A percentile compares a stretch with the other conserved stretches of the same genome.
Evolutionary conservation across 2,888 invertebrate genomes (phyloP).

Genomic region (Resseliella maxima): DNA sequence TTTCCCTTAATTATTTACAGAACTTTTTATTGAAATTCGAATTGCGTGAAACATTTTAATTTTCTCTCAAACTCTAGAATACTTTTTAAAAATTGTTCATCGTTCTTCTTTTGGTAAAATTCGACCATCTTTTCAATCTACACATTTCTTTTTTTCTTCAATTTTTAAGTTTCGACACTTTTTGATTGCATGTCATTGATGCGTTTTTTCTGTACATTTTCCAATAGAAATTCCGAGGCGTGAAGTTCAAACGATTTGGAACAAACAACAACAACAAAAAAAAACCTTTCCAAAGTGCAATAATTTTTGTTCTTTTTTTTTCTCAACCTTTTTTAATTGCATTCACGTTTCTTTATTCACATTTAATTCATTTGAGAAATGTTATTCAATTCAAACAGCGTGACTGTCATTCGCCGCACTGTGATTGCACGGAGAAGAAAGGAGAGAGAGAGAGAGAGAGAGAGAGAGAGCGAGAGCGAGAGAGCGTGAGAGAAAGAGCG

Average conservation of each 20-base stretch:
- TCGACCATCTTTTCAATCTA: no score
- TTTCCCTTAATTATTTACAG: neutral
- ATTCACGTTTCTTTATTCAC: neutral
- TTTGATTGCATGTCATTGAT: constrained; percentile 18
- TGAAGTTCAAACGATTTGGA: neutral
- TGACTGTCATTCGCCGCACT: neutral
- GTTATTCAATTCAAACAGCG: neutral
- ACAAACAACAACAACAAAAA: neutral
- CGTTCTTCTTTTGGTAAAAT: neutral
- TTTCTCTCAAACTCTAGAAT: neutral
- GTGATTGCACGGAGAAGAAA: neutral
- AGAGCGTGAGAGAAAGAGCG: neutral
- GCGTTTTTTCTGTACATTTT: neutral
- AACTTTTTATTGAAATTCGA: neutral
- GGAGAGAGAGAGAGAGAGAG: neutral
- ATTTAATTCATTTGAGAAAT: neutral
- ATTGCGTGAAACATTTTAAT: constrained; percentile 15
- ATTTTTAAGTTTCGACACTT: constrained; percentile 6
- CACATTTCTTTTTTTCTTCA: no score
- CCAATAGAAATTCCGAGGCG: constrained; percentile 1
- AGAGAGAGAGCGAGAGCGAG: no score
- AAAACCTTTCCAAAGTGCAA: neutral
- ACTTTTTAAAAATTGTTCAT: no score
- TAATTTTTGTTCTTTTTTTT: neutral
- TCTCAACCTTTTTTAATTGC: neutral